Conservation (phyloP, 2,888 invertebrate genomes). For the Cryptocephalus primarius region DNA sequence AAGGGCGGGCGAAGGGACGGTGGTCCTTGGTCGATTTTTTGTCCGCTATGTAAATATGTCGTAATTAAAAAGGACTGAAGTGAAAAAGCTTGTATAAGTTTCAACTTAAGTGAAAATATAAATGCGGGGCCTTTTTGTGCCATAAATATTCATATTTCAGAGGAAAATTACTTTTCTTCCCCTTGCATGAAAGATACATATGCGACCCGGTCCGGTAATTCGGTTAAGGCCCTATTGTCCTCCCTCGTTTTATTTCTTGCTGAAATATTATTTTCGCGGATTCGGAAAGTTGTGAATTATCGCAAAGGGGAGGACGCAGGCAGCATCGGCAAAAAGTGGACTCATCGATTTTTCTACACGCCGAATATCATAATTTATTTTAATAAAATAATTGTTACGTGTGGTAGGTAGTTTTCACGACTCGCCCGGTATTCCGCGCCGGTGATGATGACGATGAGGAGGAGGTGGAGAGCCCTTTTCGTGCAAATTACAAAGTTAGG, state of each 20-base stretch:
- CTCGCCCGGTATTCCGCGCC: no score
- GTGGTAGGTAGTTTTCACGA: no score
- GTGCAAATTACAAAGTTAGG: slow-evolving; percentile 1
- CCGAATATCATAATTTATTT: no score
- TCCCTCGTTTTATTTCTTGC: background rate
- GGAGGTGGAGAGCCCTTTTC: no score
- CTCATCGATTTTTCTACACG: no score
- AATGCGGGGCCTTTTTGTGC: slow-evolving; percentile 24
- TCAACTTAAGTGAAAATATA: slow-evolving; percentile 32
- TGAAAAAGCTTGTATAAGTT: slow-evolving; percentile 34
- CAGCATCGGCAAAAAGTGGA: no score
- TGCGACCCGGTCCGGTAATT: slow-evolving; percentile 6
- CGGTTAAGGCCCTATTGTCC: slow-evolving; percentile 8
- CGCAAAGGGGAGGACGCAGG: no score
- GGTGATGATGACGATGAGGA: no score
- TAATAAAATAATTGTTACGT: no score
- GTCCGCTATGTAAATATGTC: slow-evolving; percentile 20
- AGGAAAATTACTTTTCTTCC: slow-evolving; percentile 19
- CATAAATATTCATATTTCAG: slow-evolving; percentile 29
- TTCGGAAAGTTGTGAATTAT: no score
- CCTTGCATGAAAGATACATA: slow-evolving; percentile 11
- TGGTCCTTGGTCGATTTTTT: slow-evolving; percentile 8
- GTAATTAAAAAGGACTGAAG: slow-evolving; percentile 32
- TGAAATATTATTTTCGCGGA: no score
- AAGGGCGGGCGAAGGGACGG: background rate